These are phyloP conservation scores for Trididemnum miniatum DNA, from an alignment of 23 tunicate genomes.

Conservation along the genomic window DNA sequence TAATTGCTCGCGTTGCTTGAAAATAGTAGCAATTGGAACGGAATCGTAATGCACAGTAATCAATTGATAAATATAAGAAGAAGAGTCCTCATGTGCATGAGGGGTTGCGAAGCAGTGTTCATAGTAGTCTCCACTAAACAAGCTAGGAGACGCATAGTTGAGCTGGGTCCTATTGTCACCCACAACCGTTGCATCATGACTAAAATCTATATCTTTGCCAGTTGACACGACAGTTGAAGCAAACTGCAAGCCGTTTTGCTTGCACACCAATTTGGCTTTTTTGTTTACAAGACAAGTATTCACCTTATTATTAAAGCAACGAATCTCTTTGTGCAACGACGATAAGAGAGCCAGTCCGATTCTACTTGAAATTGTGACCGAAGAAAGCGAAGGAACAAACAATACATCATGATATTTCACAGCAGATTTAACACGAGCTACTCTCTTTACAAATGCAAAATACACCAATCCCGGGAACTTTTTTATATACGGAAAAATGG, in stretches of 20 bases:
- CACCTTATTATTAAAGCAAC: neutral
- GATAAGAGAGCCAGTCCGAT: neutral
- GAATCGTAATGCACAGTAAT: constrained; percentile 6
- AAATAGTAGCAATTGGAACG: neutral
- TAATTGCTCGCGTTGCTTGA: neutral
- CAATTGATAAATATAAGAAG: neutral
- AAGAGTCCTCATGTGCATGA: neutral
- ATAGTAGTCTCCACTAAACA: constrained; percentile 1
- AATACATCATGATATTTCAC: neutral
- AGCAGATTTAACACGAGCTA: neutral
- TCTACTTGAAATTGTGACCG: neutral
- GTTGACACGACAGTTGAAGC: neutral
- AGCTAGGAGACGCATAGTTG: neutral
- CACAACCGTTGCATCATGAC: neutral
- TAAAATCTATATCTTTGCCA: neutral
- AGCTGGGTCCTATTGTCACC: neutral
- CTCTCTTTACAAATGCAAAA: constrained; percentile 4
- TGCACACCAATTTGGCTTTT: neutral
- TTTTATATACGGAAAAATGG: neutral
- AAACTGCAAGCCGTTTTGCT: neutral
- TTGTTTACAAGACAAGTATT: neutral
- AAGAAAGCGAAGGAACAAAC: neutral
- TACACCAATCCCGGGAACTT: constrained; percentile 24
- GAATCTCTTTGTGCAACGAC: neutral
- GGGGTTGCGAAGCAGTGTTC: neutral